Conservation (phyloP, 2,113 vertebrate genomes). For the Vimba vimba region DNA sequence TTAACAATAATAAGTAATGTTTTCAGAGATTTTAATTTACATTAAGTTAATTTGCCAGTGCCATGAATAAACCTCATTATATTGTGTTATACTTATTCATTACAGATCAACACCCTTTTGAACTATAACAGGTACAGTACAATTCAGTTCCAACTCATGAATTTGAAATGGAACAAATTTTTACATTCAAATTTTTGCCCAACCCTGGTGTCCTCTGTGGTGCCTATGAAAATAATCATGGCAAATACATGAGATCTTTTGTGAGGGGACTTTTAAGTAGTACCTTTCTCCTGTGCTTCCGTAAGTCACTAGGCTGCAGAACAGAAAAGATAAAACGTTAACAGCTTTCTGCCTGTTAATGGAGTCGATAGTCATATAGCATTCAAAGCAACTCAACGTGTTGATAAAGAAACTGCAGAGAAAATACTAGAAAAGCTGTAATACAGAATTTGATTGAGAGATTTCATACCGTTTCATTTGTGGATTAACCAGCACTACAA, state of each 20-base stretch:
- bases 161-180: neutral
- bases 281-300: constrained; percentile 99
- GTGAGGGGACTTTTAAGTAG: constrained; percentile 63
- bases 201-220: neutral
- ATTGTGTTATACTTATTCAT: neutral
- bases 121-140: neutral
- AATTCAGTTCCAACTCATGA: neutral
- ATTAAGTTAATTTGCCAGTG: neutral
- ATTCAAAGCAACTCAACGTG: neutral
- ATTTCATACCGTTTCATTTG: neutral
- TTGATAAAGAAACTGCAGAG: neutral
- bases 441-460: neutral
- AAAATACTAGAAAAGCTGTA: neutral
- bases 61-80: neutral
- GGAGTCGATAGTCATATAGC: neutral
- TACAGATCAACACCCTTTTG: neutral
- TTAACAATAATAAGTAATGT: no score
- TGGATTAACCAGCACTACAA: neutral
- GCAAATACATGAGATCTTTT: neutral
- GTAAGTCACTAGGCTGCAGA: constrained; percentile 92
- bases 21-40: neutral
- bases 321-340: constrained; percentile 21
- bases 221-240: neutral
- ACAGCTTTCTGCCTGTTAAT: neutral
- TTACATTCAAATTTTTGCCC: neutral